Conservation (phyloP, 2,113 vertebrate species). For the Albula goreensis region DNA sequence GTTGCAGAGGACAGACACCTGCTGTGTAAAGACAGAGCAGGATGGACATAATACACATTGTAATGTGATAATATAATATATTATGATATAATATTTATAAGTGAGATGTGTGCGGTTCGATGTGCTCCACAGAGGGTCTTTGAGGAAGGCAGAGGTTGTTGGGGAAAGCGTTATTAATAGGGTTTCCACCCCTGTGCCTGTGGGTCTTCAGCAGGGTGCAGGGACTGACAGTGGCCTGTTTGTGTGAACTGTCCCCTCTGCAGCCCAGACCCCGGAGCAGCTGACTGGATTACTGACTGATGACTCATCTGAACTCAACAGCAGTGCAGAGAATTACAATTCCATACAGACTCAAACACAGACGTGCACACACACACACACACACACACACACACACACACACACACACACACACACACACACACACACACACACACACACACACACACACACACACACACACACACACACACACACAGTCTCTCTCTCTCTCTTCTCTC, state of each 20-base stretch:
- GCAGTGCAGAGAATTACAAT: conserved; percentile 24
- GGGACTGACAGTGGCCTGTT: not conserved
- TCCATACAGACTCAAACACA: conserved; percentile 11
- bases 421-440: conserved; percentile 1
- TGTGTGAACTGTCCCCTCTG: conserved; percentile 13
- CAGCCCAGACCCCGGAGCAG: conserved; percentile 25
- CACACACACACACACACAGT: conserved; percentile 19
- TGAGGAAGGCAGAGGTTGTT: no score
- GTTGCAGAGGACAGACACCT: not conserved
- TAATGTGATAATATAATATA: no score
- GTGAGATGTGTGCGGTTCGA: no score
- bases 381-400: not conserved
- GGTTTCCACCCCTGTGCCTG: not conserved
- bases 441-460: conserved; percentile 5
- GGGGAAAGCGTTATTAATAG: not conserved
- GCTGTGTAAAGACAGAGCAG: not conserved
- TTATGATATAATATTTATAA: no score
- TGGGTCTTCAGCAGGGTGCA: not conserved
- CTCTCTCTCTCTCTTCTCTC: not conserved
- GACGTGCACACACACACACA: not conserved
- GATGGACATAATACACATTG: not conserved
- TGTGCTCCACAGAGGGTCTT: no score
- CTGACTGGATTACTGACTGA: conserved; percentile 36
- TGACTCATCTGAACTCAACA: conserved; percentile 32
- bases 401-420: not conserved